Base-by-base conservation (phyloP, 2,888 invertebrate genomes). In the Yponomeuta cagnagella region DNA sequence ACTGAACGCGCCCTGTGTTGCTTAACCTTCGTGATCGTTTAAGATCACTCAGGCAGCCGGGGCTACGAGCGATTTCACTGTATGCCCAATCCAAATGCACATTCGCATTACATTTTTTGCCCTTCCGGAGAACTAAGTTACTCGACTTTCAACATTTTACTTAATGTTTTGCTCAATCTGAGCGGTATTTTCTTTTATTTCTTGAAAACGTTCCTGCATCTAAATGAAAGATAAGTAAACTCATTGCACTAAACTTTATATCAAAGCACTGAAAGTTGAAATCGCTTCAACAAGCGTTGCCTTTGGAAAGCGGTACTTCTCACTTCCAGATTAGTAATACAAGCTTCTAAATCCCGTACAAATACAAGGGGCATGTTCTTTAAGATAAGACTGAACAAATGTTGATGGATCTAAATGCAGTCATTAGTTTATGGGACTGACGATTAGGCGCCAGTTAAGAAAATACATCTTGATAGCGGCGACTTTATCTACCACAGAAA, bases 251-350 rank as follows among this genome's bases (percentile, higher is more conserved):
- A 67, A 30, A 3, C 33, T n/a, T 65, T 9, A 31, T 30, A 10
- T 33, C 30, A 65, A 65, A 10, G 65, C 10, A 10, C 30, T 30
- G 2, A 12, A 65, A 30, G 30, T 10, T 30, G 33, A 65, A 65
- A 10, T 65, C 8, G 4, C 65, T 31, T 65, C 9, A 12, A 31
- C 65, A 65, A 12, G 30, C 3, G 15, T 0, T 58, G 52, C 5
- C 31, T 30, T 31, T 23, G 65, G 10, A 33, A 30, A 65, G 33
- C 10, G 30, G 23, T 65, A 31, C 33, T 30, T 31, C 4, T 31
- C 65, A 30, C 33, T 65, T 65, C 65, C 15, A 68, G 68, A 68
- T 48, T 48, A 48, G 48, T 68, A n/a, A 33, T 9, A 68, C 48
- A 68, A 43, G 68, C 68, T 23, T 10, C 8, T 48, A 43, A 68